phyloP scores from a whole-genome alignment of 2,888 invertebrate species.

The Odontocerum albicorne region DNA sequence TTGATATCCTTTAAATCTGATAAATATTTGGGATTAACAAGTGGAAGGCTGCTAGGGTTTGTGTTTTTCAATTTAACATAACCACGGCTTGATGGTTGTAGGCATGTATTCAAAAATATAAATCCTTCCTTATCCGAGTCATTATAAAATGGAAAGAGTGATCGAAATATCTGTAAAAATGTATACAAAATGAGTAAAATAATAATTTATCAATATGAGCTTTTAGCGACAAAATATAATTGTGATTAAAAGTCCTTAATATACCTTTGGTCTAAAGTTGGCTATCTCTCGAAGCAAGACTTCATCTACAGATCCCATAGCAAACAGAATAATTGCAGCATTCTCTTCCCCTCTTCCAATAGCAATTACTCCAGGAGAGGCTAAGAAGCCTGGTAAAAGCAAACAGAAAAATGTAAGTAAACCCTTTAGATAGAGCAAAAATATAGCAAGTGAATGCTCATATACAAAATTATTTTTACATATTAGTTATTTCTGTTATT shows the following conservation, averaged over 20 bases:
- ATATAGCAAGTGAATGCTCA: no score
- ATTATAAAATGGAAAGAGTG: conserved; percentile 66
- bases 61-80: conserved; percentile 58
- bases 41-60: conserved; percentile 62
- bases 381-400: conserved; percentile 51
- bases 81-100: conserved; percentile 74
- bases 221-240: no score
- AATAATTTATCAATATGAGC: background rate
- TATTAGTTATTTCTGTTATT: no score
- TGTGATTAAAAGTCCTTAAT: conserved; percentile 3
- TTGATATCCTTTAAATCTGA: conserved; percentile 60
- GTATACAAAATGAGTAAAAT: no score
- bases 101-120: conserved; percentile 64
- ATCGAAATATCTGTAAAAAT: conserved; percentile 59
- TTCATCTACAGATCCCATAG: conserved; percentile 70
- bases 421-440: no score
- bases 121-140: conserved; percentile 68
- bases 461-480: background rate
- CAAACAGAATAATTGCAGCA: conserved; percentile 64
- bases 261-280: conserved; percentile 62
- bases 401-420: background rate
- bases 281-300: conserved; percentile 63
- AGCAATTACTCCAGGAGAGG: conserved; percentile 67
- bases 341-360: conserved; percentile 52
- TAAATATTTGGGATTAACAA: conserved; percentile 77